Percentiles rank a stretch among this genome's conserved stretches.
These are phyloP conservation scores for Enteromius argenteus DNA, from an alignment of 2,797 vertebrate genomes.

Conservation along the genomic window DNA sequence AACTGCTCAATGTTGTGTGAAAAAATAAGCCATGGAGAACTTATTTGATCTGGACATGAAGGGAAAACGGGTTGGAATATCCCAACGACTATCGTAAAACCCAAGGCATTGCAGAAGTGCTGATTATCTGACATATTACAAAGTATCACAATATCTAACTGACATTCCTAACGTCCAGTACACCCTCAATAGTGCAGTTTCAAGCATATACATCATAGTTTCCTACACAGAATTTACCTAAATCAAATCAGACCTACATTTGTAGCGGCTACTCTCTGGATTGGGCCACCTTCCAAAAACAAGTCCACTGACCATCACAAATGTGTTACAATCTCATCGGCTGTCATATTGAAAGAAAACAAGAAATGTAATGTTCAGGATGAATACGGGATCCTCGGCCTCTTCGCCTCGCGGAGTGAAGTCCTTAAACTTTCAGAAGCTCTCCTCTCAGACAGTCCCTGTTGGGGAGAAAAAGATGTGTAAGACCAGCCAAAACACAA, in stretches of 20 bases:
- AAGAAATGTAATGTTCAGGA: conserved; percentile 65
- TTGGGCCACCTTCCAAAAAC: conserved; percentile 59
- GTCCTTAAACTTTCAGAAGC: conserved; percentile 81
- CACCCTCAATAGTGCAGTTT: conserved; percentile 83
- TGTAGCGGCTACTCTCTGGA: conserved; percentile 29
- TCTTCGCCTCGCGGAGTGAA: conserved; percentile 56
- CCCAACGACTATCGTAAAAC: conserved; percentile 67
- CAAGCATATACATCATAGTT: conserved; percentile 76
- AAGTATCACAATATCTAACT: conserved; percentile 83
- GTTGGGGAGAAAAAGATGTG: conserved; percentile 38
- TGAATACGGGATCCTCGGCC: conserved; percentile 63
- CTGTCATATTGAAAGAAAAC: conserved; percentile 81
- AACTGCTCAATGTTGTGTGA: conserved; percentile 45
- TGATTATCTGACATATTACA: conserved; percentile 83
- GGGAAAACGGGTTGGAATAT: conserved; percentile 77
- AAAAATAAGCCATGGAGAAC: conserved; percentile 43
- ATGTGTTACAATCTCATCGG: conserved; percentile 85
- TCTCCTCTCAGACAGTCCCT: conserved; percentile 80
- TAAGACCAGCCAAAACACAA: conserved; percentile 35
- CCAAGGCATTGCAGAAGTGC: conserved; percentile 86
- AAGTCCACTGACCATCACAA: conserved; percentile 83
- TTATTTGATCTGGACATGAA: conserved; percentile 81
- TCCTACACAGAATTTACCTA: conserved; percentile 70
- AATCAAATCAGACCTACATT: conserved; percentile 74
- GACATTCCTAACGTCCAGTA: conserved; percentile 79